Evolutionary conservation across 53 echinoderm and acorn worm genomes (phyloP), one percentile per base, ranked within the genome.

Genomic region (Holothuria leucospilota): DNA sequence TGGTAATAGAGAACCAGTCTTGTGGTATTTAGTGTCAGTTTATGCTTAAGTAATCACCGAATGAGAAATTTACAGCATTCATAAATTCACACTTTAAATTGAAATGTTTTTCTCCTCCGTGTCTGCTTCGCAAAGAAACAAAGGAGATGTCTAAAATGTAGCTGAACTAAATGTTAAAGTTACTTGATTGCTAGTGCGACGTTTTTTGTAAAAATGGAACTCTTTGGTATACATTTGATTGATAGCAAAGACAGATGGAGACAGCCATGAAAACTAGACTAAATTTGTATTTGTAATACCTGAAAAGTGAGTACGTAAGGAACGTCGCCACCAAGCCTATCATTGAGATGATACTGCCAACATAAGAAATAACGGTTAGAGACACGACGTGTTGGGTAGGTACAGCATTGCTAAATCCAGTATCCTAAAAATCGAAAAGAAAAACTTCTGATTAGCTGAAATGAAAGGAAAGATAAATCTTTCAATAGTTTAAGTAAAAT

Each of bases 261-360:
- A 0, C 46, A 11, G 46, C 46, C 46, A 46, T 46, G 8, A 46
- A 46, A 46, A 7, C 0, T 7, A 46, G 46, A 46, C 8, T 0
- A 46, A 2, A 46, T 7, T 46, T 46, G 8, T 46, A 46, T 46
- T 4, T 56, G 15, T 56, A 93, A 86, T 86, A 96, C 96, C 90
- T 93, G 84, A 96, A 96, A 62, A 96, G 64, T 14, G 92, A 64
- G 82, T 96, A 96, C 2, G 96, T 91, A 62, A 96, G 20, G 27
- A 96, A 89, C 5, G 96, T 96, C 23, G 85, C 61, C 15, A 90
- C 39, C 21, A 96, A 86, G 6, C 96, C 93, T 38, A 88, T 16
- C 23, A 96, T 58, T 2, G 96, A 93, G 63, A 94, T 56, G 20
- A 85, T 82, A 39, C 91, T 85, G 15, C 96, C 96, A 6, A 92